phyloP scores from a whole-genome alignment of 53 echinoderm and acorn worm species.

The Temnopleurus reevesii region DNA sequence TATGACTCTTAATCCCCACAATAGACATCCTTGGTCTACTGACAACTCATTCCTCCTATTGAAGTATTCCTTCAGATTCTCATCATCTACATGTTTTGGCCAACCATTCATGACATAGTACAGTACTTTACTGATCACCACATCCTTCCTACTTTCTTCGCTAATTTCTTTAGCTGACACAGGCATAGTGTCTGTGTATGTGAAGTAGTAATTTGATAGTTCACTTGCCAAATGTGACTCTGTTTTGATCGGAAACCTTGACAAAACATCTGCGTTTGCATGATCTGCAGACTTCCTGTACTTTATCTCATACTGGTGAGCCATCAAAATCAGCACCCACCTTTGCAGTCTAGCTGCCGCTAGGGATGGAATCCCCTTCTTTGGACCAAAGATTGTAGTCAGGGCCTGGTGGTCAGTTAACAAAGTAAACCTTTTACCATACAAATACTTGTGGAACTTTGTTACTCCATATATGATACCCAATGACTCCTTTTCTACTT shows the following conservation, averaged over 20 bases:
- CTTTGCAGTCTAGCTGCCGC: conserved; percentile 71
- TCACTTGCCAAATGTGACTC: conserved; percentile 58
- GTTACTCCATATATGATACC: conserved; percentile 66
- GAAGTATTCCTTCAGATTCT: conserved; percentile 29
- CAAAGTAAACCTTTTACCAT: conserved; percentile 55
- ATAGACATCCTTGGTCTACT: conserved; percentile 60
- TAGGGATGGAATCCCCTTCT: conserved; percentile 64
- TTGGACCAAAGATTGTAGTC: conserved; percentile 54
- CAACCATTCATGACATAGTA: conserved; percentile 59
- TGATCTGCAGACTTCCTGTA: conserved; percentile 57
- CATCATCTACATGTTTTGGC: conserved; percentile 60
- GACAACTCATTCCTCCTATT: conserved; percentile 51
- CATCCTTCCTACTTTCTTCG: conserved; percentile 59
- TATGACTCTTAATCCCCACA: conserved; percentile 53
- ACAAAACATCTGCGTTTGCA: conserved; percentile 59
- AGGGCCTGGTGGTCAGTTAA: conserved; percentile 67
- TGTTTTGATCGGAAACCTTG: conserved; percentile 45
- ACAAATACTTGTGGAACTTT: conserved; percentile 68
- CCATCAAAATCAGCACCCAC: conserved; percentile 65
- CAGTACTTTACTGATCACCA: conserved; percentile 48
- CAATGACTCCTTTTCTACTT: conserved; percentile 62
- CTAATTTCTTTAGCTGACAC: neutral
- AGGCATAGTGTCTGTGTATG: neutral
- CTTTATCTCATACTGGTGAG: conserved; percentile 64
- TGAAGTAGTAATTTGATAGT: conserved; percentile 36